These are phyloP conservation scores for Brachyalestes nurse DNA, from an alignment of 2,797 vertebrate genomes.

Conservation along the genomic window DNA sequence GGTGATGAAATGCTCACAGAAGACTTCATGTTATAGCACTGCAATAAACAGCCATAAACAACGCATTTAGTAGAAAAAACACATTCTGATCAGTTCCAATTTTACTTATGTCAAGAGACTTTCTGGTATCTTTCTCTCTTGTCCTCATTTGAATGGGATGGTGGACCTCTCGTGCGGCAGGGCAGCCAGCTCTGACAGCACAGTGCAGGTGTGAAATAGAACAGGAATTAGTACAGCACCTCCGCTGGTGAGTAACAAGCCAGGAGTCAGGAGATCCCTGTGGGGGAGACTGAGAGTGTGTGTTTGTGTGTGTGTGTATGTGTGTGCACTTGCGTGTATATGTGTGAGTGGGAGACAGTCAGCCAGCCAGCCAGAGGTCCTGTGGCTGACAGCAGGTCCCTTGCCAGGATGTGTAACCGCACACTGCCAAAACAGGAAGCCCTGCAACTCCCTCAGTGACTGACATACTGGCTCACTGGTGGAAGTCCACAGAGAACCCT, in stretches of 20 bases:
- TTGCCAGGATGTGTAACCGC: slow-evolving; percentile 81
- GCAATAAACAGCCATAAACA: neutral
- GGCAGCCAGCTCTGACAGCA: slow-evolving; percentile 64
- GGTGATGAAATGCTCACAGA: neutral
- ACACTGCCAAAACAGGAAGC: slow-evolving; percentile 90
- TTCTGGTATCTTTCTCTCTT: slow-evolving; percentile 49
- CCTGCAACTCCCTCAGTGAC: slow-evolving; percentile 71
- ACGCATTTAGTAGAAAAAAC: neutral
- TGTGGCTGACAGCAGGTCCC: slow-evolving; percentile 75
- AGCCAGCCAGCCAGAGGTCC: slow-evolving; percentile 68
- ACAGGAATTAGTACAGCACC: slow-evolving; percentile 83
- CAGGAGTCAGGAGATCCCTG: slow-evolving; percentile 78
- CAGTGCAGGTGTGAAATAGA: slow-evolving; percentile 72
- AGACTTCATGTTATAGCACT: neutral
- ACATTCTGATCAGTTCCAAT: neutral
- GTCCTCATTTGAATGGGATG: slow-evolving; percentile 53
- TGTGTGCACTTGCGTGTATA: neutral
- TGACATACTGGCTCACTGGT: slow-evolving; percentile 75
- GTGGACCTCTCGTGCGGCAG: slow-evolving; percentile 43
- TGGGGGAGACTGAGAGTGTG: slow-evolving; percentile 53
- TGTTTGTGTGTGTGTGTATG: slow-evolving; percentile 63
- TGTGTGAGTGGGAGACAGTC: slow-evolving; percentile 53
- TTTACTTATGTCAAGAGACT: slow-evolving; percentile 5
- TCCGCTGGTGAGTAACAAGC: slow-evolving; percentile 77
- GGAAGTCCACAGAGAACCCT: slow-evolving; percentile 64